Evolutionary conservation across 1,140 invertebrate species (phyloP).

Genomic region (Nymphalis io): DNA sequence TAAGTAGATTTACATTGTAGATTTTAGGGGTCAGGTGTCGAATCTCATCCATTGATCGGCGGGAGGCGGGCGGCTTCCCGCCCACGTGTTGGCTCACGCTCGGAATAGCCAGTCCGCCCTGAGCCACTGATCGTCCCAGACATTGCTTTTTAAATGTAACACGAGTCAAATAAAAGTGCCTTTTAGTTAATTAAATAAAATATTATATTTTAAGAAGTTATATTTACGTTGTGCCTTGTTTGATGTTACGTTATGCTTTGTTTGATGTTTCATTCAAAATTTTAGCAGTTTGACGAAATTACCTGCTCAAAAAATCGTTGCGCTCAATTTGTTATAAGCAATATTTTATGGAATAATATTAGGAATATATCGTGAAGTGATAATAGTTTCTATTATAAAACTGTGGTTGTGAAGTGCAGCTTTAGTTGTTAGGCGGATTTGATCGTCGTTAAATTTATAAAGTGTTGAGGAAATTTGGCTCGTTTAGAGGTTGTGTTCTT

Average conservation of each 20-base stretch:
- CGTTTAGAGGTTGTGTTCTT: conserved; percentile 34
- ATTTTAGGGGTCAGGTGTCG: conserved; percentile 63
- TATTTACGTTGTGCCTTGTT: conserved; percentile 6
- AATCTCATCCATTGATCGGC: conserved; percentile 72
- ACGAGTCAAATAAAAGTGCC: conserved; percentile 40
- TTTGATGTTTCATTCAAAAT: background rate
- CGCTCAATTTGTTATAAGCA: conserved; percentile 27
- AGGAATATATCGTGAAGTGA: conserved; percentile 17
- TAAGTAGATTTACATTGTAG: conserved; percentile 31
- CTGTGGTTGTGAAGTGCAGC: conserved; percentile 43
- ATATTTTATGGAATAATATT: conserved; percentile 1
- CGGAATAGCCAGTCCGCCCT: conserved; percentile 74
- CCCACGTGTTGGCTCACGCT: conserved; percentile 72
- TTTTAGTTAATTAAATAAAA: conserved; percentile 32
- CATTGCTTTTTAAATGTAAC: conserved; percentile 33
- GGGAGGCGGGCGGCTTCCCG: conserved; percentile 60
- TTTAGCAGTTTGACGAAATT: conserved; percentile 1
- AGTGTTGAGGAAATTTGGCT: conserved; percentile 44
- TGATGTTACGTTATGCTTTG: conserved; percentile 9
- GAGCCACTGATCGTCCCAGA: conserved; percentile 49
- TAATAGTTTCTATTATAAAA: conserved; percentile 22
- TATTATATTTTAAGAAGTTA: conserved; percentile 10
- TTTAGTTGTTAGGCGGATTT: conserved; percentile 14
- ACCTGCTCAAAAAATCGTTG: conserved; percentile 16
- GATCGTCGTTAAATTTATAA: conserved; percentile 30